phyloP scores from a whole-genome alignment of 2,888 invertebrate species.

The Cryptocephalus moraei region DNA sequence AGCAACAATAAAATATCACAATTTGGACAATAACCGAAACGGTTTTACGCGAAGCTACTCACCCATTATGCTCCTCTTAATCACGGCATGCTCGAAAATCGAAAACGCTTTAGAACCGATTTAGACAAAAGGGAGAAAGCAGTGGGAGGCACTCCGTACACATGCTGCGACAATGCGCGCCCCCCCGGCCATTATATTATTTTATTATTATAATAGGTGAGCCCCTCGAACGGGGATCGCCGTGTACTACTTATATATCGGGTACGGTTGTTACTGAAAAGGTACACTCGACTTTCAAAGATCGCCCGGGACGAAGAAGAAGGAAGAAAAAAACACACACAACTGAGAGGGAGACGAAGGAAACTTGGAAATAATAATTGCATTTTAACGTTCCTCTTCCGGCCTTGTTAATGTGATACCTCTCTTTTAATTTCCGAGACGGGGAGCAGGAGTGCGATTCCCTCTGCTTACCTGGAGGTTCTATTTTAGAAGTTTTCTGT shows the following conservation, averaged over 20 bases:
- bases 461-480: too few relatives aligned
- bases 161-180: constrained; percentile 33
- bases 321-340: constrained; percentile 16
- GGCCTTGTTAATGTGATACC: constrained; percentile 32
- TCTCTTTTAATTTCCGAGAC: constrained; percentile 18
- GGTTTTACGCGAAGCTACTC: constrained; percentile 24
- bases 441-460: not conserved
- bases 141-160: constrained; percentile 33
- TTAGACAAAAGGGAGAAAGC: constrained; percentile 32
- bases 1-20: constrained; percentile 31
- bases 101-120: constrained; percentile 29
- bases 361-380: constrained; percentile 36
- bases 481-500: too few relatives aligned
- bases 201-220: constrained; percentile 23
- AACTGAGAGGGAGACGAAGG: constrained; percentile 21
- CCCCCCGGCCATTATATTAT: constrained; percentile 25
- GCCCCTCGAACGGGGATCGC: constrained; percentile 29
- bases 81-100: constrained; percentile 20
- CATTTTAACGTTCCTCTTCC: constrained; percentile 33
- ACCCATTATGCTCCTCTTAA: constrained; percentile 24
- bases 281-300: constrained; percentile 36
- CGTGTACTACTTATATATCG: constrained; percentile 20
- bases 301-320: constrained; percentile 15
- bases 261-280: constrained; percentile 34
- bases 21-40: constrained; percentile 21